Conservation (phyloP, 2,888 invertebrate genomes). For the Helobdella robusta region DNA sequence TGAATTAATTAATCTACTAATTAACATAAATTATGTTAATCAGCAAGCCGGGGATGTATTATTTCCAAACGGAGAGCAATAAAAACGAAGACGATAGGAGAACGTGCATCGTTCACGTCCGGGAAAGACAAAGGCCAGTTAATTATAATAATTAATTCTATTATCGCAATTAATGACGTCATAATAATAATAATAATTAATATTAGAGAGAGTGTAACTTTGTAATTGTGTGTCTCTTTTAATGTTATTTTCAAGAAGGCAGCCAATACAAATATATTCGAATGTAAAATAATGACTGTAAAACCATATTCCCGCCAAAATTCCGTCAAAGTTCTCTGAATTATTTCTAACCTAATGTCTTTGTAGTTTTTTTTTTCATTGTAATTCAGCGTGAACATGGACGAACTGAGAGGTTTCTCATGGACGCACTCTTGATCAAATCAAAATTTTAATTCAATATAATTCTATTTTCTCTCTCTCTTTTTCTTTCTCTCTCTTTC, state of each 20-base stretch:
- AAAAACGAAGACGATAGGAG: constrained; percentile 39
- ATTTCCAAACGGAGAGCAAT: constrained; percentile 44
- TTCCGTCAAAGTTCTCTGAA: too few species aligned
- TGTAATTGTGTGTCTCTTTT: not conserved
- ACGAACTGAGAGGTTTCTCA: too few species aligned
- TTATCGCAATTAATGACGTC: too few species aligned
- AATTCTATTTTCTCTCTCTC: too few species aligned
- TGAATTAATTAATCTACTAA: not conserved
- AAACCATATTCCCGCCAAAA: not conserved
- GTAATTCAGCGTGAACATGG: too few species aligned
- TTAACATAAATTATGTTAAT: not conserved
- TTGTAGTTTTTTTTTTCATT: too few species aligned
- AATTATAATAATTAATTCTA: too few species aligned
- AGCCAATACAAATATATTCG: not conserved
- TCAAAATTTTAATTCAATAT: too few species aligned
- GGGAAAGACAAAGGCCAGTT: constrained; percentile 42
- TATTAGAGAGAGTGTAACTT: not conserved
- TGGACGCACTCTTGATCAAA: too few species aligned
- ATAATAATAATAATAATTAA: too few species aligned
- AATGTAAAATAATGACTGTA: not conserved
- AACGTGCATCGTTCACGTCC: constrained; percentile 45
- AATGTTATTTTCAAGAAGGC: not conserved
- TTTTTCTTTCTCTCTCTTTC: too few species aligned
- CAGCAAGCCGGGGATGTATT: constrained; percentile 47
- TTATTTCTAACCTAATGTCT: too few species aligned